Evolutionary conservation across 1,140 invertebrate species (phyloP), one percentile per base, ranked within the genome.

Genomic region (Polypedilum pembai): DNA sequence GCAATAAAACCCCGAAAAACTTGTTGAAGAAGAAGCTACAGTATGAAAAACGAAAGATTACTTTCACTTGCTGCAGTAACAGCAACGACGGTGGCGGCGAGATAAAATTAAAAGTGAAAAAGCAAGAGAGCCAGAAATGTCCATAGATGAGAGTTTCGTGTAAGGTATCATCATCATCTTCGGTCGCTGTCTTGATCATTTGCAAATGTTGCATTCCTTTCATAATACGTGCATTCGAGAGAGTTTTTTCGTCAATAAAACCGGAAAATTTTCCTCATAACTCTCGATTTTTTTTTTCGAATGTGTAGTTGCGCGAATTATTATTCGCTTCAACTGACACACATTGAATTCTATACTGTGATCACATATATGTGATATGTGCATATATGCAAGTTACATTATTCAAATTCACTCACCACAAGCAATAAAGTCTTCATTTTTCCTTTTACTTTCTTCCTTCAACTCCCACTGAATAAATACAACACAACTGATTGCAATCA

Each of bases 31-130:
- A 56, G 45, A 56, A 56, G 45, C 45, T 56, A 56, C n/a, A 56
- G 12, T n/a, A 56, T 56, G 45, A 56, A 56, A 56, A 15, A 56
- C 45, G 45, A 56, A 56, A 56, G 45, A 56, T 56, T 56, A 56
- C 45, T 56, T 56, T 56, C 45, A 56, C 45, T 56, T 56, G 45
- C 45, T 15, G 45, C 45, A 12, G 45, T n/a, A 56, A 12, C 45
- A n/a, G 45, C 12, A 56, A 12, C 10, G 45, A 12, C 45, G 24
- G 45, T n/a, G n/a, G 12, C 10, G 45, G n/a, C 15, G 12, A 10
- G 45, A 56, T 56, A 56, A 56, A 56, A 4, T 15, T 12, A n/a
- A 56, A 56, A 56, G 24, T 33, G 45, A 56, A 56, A n/a, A 56
- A 56, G 45, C 12, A 56, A 56, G 12, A 56, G n/a, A 56, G 12